Evolutionary conservation across 2,113 vertebrate genomes (phyloP).

Genomic region (Emydura subglobosa): DNA sequence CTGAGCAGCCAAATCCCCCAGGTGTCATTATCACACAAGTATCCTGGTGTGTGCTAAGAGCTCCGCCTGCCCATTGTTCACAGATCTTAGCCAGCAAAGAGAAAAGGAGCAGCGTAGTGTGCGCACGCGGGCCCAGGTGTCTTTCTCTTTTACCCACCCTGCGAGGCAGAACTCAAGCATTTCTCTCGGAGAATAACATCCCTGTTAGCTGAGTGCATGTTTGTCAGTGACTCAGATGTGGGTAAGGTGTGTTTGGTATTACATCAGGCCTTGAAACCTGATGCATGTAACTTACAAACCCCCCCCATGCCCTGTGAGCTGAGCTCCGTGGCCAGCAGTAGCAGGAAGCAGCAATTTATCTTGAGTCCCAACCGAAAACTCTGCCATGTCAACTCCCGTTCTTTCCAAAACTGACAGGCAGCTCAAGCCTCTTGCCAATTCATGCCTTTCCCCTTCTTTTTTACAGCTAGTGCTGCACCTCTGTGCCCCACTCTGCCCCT

Average conservation of each 20-base stretch:
- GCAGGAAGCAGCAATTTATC: background rate
- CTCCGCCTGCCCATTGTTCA: background rate
- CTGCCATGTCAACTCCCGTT: background rate
- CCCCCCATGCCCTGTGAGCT: slow-evolving; percentile 27
- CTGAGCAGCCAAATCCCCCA: background rate
- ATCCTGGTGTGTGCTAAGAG: background rate
- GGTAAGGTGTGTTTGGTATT: slow-evolving; percentile 69
- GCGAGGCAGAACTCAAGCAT: slow-evolving; percentile 16
- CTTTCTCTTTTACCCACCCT: background rate
- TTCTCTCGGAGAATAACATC: slow-evolving; percentile 59
- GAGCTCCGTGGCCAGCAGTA: slow-evolving; percentile 16
- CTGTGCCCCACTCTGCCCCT: fast-evolving
- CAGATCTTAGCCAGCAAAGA: background rate
- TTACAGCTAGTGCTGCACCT: background rate
- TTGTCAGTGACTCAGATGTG: slow-evolving; percentile 64
- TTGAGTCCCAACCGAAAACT: background rate
- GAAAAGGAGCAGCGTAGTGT: background rate
- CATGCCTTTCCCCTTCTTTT: background rate
- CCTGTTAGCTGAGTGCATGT: slow-evolving; percentile 50
- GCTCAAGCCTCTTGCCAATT: background rate
- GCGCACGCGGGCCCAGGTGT: too few species aligned
- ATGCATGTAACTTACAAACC: slow-evolving; percentile 25
- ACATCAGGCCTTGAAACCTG: slow-evolving; percentile 53
- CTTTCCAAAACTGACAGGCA: background rate
- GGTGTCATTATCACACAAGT: background rate